phyloP scores from a whole-genome alignment of 2,113 vertebrate species.

The Grammomys dolichurus region DNA sequence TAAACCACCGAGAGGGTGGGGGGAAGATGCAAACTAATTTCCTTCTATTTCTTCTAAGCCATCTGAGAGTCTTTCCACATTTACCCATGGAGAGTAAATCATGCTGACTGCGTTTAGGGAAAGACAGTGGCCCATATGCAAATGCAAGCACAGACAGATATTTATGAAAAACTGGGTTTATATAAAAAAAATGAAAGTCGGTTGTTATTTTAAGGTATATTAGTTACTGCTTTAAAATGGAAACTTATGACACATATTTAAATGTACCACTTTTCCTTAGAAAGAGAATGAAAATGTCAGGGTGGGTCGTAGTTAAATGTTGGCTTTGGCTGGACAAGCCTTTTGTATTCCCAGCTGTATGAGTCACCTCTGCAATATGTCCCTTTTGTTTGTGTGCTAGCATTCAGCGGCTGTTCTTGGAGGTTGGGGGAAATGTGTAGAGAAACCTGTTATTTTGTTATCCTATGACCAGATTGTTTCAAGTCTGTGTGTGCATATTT shows the following conservation, averaged over 20 bases:
- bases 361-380: conserved; percentile 80
- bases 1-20: conserved; percentile 42
- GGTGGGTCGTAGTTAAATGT: not conserved
- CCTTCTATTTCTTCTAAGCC: conserved; percentile 79
- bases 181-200: conserved; percentile 50
- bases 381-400: conserved; percentile 75
- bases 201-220: conserved; percentile 66
- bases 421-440: conserved; percentile 56
- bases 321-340: conserved; percentile 41
- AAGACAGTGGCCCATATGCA: conserved; percentile 79
- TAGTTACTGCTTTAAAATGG: conserved; percentile 74
- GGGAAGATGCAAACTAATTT: conserved; percentile 79
- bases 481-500: conserved; percentile 82
- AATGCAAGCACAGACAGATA: conserved; percentile 64
- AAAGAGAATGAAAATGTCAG: conserved; percentile 50
- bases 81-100: conserved; percentile 71
- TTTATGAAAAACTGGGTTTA: conserved; percentile 54
- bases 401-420: conserved; percentile 62
- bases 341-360: conserved; percentile 68
- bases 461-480: conserved; percentile 82
- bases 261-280: conserved; percentile 61
- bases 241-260: conserved; percentile 69
- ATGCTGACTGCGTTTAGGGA: conserved; percentile 65
- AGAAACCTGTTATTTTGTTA: conserved; percentile 83
- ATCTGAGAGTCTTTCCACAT: conserved; percentile 80